Evolutionary conservation across 2,113 vertebrate species (phyloP), one percentile per base, ranked within the genome.

Genomic region (Etheostoma spectabile): DNA sequence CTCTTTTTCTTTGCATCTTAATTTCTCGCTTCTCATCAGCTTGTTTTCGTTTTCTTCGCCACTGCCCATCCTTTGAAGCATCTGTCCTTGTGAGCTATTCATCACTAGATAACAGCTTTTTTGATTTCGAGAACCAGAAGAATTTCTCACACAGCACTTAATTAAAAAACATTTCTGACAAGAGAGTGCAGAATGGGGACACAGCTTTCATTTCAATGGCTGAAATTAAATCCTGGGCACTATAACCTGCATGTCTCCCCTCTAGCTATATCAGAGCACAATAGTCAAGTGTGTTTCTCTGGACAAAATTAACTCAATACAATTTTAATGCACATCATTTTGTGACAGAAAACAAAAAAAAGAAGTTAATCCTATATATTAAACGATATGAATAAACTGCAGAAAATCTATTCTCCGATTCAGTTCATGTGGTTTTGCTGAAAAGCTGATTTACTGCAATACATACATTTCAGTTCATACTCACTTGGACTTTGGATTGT

Each of bases 61-160:
- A 1, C 59, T 63, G 35, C 63, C 53, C 64, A 59, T 74, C 68
- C 64, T 87, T 82, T 85, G 83, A 82, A 85, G 79, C 85, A 79
- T 83, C 56, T 81, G 70, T 89, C 74, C 66, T 76, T 56, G 64
- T 67, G 63, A 51, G 77, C 78, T 74, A 84, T 90, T 89, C 59
- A 87, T 91, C 82, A 91, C 60, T 16, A 22, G 48, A 91, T 80
- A 78, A 85, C 77, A 92, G 65, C 52, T 46, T 83, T 83, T 91
- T 83, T 79, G 30, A 78, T 76, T 82, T 61, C 53, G 42, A 72
- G 42, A 82, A 38, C 27, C 68, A 73, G 67, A 63, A 72, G 88
- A 66, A 79, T 42, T 27, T 80, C 19, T 76, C 57, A 53, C 55
- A 75, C 57, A 61, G 24, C 70, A 74, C 62, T 86, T 81, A 69